These are phyloP conservation scores for Lagopus leucura DNA, from an alignment of 2,113 vertebrate species.

Conservation along the genomic window DNA sequence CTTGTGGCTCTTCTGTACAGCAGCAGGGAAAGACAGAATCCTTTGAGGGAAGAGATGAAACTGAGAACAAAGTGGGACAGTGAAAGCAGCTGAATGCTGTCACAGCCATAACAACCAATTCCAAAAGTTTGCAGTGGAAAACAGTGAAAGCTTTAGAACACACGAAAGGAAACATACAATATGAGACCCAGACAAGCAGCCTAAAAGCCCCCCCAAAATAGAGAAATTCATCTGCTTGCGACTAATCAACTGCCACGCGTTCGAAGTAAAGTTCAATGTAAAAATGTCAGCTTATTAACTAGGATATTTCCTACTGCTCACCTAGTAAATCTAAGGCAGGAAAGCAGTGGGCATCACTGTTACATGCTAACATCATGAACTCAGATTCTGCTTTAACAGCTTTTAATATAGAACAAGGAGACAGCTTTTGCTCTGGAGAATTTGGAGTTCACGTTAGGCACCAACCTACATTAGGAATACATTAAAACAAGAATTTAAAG, in stretches of 20 bases:
- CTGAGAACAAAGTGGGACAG: neutral
- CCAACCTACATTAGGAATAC: neutral
- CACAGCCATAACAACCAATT: neutral
- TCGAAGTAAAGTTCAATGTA: neutral
- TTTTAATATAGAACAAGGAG: neutral
- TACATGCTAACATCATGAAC: neutral
- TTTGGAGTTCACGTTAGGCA: neutral
- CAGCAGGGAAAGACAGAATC: neutral
- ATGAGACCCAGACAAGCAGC: neutral
- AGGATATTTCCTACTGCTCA: neutral
- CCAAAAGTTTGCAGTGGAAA: neutral
- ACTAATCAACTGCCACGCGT: neutral
- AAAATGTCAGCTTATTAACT: neutral
- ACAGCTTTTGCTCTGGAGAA: neutral
- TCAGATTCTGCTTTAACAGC: neutral
- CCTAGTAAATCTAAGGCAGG: neutral
- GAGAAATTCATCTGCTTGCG: neutral
- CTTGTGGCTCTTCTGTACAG: conserved; percentile 10
- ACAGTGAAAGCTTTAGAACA: neutral
- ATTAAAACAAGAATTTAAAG: neutral
- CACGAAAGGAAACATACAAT: neutral
- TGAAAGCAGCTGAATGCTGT: neutral
- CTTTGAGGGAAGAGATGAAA: conserved; percentile 1
- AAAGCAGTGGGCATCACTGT: neutral
- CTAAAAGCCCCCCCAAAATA: neutral